Conservation (phyloP, 2,113 vertebrate species). For the Cepphus grylle region DNA sequence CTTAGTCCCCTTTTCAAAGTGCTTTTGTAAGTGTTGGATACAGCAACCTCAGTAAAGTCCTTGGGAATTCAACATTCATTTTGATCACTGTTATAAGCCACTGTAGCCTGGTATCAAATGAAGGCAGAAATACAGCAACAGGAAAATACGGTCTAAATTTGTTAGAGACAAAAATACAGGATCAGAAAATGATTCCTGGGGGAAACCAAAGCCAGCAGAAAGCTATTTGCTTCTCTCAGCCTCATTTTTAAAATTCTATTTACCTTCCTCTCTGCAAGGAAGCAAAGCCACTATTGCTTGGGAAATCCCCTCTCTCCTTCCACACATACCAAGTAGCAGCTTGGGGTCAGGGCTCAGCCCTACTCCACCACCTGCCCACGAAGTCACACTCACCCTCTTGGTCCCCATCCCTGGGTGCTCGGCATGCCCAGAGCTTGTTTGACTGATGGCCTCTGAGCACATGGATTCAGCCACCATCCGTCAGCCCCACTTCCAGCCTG, state of each 20-base stretch:
- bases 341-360: not conserved
- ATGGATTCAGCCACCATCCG: not conserved
- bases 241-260: conserved; percentile 20
- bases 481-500: not conserved
- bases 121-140: conserved; percentile 5
- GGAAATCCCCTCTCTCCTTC: not conserved
- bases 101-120: not conserved
- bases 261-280: not conserved
- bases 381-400: not conserved
- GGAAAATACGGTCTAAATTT: conserved; percentile 35
- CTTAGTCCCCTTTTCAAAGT: conserved; percentile 2
- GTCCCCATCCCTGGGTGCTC: not conserved
- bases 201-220: not conserved
- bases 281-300: not conserved
- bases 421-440: not conserved
- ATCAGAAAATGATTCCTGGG: conserved; percentile 35
- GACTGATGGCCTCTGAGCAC: not conserved
- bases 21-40: not conserved
- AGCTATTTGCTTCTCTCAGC: not conserved
- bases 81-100: conserved; percentile 11
- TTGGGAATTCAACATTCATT: conserved; percentile 39
- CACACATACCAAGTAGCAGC: not conserved
- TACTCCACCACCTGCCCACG: not conserved
- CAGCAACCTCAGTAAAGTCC: not conserved
- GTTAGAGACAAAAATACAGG: not conserved